phyloP scores from a whole-genome alignment of 2,113 vertebrate species.

The Nycticorax nycticorax region DNA sequence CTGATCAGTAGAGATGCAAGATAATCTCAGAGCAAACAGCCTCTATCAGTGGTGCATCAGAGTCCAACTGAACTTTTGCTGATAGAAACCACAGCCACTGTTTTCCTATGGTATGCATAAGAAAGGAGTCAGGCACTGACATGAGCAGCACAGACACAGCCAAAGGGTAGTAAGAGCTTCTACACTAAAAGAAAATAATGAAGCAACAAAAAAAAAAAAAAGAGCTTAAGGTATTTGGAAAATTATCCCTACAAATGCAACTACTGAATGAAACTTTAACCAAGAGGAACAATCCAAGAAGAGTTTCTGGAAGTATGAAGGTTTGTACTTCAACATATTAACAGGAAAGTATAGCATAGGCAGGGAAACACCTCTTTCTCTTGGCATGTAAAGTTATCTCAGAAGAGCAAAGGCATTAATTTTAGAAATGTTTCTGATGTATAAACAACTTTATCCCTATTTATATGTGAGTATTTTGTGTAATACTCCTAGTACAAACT shows the following conservation, averaged over 20 bases:
- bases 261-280: neutral
- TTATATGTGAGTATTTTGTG: neutral
- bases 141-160: neutral
- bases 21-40: conserved; percentile 7
- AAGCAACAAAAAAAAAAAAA: neutral
- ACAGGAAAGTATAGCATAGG: neutral
- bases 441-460: neutral
- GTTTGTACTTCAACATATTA: neutral
- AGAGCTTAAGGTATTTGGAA: neutral
- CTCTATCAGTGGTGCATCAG: conserved; percentile 11
- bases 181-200: neutral
- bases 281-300: neutral
- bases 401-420: neutral
- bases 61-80: conserved; percentile 5
- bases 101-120: conserved; percentile 32
- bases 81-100: conserved; percentile 20
- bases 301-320: conserved; percentile 44
- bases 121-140: neutral
- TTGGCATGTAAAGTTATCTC: neutral
- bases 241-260: neutral
- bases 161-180: neutral
- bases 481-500: neutral
- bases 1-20: conserved; percentile 18
- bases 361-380: neutral
- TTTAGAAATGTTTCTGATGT: neutral